These are phyloP conservation scores for Drosophila hamatofila DNA, from an alignment of 2,888 invertebrate species.

Conservation along the genomic window DNA sequence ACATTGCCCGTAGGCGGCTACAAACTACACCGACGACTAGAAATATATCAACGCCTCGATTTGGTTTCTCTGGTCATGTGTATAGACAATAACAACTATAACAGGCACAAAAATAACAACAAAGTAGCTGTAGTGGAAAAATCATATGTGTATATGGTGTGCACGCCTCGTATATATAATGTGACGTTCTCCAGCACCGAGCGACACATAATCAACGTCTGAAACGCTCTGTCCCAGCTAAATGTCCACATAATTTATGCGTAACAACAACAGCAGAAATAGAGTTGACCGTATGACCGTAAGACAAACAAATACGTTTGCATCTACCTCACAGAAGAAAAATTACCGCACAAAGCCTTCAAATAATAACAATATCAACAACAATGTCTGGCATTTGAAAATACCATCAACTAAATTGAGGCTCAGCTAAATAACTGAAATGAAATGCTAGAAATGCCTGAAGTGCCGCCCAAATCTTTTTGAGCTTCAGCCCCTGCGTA, in stretches of 20 bases:
- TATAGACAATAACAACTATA: constrained; percentile 25
- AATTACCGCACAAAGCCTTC: constrained; percentile 57
- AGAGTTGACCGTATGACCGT: constrained; percentile 10
- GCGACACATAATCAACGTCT: constrained; percentile 53
- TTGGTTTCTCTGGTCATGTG: constrained; percentile 46
- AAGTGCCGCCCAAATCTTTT: constrained; percentile 73
- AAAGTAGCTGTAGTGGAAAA: constrained; percentile 30
- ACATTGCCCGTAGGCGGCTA: constrained; percentile 66
- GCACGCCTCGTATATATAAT: constrained; percentile 67
- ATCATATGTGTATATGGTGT: constrained; percentile 36
- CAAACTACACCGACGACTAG: constrained; percentile 55
- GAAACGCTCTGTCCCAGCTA: constrained; percentile 42
- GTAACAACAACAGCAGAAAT: constrained; percentile 12
- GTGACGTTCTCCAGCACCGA: constrained; percentile 40
- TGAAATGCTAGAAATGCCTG: constrained; percentile 56
- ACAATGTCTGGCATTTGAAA: constrained; percentile 38
- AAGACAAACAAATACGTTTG: constrained; percentile 41
- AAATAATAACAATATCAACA: constrained; percentile 26
- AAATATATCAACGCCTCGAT: constrained; percentile 55
- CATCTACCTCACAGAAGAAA: constrained; percentile 67
- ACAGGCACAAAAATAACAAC: constrained; percentile 11
- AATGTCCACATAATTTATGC: constrained; percentile 76
- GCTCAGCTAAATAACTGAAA: constrained; percentile 67
- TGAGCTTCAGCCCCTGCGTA: constrained; percentile 44
- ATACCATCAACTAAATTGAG: constrained; percentile 56